These are phyloP conservation scores for Cynocephalus volans DNA, from an alignment of 2,113 vertebrate species.

Conservation along the genomic window DNA sequence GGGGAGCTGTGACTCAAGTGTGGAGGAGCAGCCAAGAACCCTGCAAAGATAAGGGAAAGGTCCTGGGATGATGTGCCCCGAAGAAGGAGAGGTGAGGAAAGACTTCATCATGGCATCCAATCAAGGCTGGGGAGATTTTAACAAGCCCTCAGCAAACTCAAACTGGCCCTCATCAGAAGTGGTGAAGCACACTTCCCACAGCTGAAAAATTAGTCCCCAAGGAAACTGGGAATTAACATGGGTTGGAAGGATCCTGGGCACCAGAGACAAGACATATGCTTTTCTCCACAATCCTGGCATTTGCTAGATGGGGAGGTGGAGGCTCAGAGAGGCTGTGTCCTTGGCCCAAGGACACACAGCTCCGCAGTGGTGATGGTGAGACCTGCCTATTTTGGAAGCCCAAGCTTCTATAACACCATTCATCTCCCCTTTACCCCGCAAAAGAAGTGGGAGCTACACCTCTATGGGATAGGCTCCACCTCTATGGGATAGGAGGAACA, in stretches of 20 bases:
- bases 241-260: neutral
- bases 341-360: neutral
- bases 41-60: neutral
- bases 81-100: conserved; percentile 5
- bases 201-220: conserved; percentile 55
- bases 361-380: neutral
- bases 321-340: conserved; percentile 24
- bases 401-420: neutral
- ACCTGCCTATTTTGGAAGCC: neutral
- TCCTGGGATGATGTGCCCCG: accelerated
- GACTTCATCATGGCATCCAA: neutral
- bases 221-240: neutral
- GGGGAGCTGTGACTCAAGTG: conserved; percentile 62
- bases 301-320: neutral
- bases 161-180: conserved; percentile 24
- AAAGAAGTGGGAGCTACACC: neutral
- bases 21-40: neutral
- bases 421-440: neutral
- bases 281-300: neutral
- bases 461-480: accelerated
- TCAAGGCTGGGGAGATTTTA: conserved; percentile 14
- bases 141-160: neutral
- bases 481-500: neutral
- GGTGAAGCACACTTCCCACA: neutral
- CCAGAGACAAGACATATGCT: accelerated